A percentile compares a stretch with the other conserved stretches of the same genome.
Conservation (phyloP, 2,113 vertebrate genomes). For the Ochotona curzoniae region DNA sequence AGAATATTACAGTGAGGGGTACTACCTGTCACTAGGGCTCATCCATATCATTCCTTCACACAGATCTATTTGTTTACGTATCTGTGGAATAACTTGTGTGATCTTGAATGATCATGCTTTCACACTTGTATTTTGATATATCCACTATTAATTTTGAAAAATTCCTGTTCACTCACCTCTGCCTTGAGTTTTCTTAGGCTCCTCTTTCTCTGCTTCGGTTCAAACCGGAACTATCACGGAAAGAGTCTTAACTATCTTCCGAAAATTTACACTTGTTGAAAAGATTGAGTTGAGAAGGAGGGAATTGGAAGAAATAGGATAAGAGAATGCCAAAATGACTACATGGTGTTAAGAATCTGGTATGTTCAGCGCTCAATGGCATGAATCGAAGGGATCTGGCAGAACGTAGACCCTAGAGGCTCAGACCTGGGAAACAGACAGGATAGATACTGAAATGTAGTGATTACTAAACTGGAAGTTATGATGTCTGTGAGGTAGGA, state of each 20-base stretch:
- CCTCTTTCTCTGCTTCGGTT: not conserved
- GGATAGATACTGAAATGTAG: not conserved
- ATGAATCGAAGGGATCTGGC: not conserved
- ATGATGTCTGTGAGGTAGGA: not conserved
- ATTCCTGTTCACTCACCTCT: not conserved
- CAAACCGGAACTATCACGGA: not conserved
- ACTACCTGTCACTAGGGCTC: not conserved
- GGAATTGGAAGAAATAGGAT: not conserved
- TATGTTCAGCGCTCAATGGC: too few species aligned
- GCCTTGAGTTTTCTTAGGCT: not conserved
- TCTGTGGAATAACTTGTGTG: not conserved
- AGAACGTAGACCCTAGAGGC: not conserved
- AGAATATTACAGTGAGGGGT: not conserved
- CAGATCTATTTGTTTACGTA: too few species aligned
- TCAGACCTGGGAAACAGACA: not conserved
- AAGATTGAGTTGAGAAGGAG: not conserved
- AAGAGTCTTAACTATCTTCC: not conserved
- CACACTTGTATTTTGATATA: not conserved
- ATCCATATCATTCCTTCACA: fast-evolving
- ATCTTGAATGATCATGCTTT: not conserved
- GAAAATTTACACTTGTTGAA: not conserved
- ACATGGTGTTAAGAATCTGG: not conserved
- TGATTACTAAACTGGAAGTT: too few species aligned
- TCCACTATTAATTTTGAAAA: not conserved
- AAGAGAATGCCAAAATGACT: not conserved